Base-by-base conservation (phyloP, 92 coral and sea anemone species). In the Porites rus region DNA sequence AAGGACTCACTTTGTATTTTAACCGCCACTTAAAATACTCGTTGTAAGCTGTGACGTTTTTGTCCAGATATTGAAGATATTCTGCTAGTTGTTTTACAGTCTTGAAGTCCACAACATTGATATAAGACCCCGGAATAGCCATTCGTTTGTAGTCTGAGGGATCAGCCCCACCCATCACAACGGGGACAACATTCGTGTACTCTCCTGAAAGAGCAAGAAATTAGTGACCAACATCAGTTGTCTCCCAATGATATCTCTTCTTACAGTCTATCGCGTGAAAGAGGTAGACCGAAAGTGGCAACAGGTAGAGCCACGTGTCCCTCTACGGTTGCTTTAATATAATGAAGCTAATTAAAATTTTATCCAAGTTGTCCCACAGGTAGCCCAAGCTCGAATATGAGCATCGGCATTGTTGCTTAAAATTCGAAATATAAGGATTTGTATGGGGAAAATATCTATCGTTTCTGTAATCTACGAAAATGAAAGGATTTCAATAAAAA, bases 51-150 rank as follows among this genome's bases (percentile, higher is more conserved):
- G 90, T 93, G 20, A 86, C 92, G 67, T 96, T 96, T 65, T 61
- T 58, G 59, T 96, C 82, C 65, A 96, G 65, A 61, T 87, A 93
- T 0, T 54, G 16, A 0, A 96, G 80, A 83, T 92, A 85, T 43
- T 93, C 87, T 6, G 97, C 97, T 6, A 96, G 74, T 7, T 72
- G 68, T 70, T 92, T 74, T 8, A 92, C 78, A 5, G 98, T 85
- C 16, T 86, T 78, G 69, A 96, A 96, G 81, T 96, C 97, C 53
- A 88, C 53, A 4, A 81, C 94, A 69, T 93, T 93, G 7, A 96
- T 90, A 80, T 76, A 96, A 4, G 98, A 96, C 14, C 95, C 98
- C n/a, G 98, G 98, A 11, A 96, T 75, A 38, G 97, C 95, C 7
- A 93, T 75, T 25, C 51, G 71, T 4, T 59, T 53, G 19, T 73